Evolutionary conservation across 2,888 invertebrate species (phyloP).

Genomic region (Pycnomerus fuliginosus): DNA sequence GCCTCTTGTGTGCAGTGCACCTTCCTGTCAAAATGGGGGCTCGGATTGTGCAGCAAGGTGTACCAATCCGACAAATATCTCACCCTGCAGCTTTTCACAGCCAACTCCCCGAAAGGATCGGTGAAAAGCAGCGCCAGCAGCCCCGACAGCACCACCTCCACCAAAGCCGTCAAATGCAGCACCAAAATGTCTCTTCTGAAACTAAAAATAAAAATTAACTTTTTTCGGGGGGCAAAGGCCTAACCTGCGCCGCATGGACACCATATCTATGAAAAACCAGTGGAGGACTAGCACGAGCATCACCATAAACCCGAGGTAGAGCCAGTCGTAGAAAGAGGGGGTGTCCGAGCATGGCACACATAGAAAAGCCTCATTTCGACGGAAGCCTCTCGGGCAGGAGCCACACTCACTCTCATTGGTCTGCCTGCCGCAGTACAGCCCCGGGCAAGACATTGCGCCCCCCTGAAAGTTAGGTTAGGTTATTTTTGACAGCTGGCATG

Average conservation of each 20-base stretch:
- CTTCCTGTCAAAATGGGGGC: constrained; percentile 84
- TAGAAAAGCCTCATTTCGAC: constrained; percentile 74
- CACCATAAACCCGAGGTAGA: constrained; percentile 93
- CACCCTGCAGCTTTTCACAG: constrained; percentile 76
- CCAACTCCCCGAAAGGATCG: constrained; percentile 77
- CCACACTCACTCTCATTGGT: constrained; percentile 78
- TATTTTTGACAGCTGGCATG: constrained; percentile 2
- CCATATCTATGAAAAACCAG: constrained; percentile 89
- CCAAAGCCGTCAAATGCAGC: constrained; percentile 77
- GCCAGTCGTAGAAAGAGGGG: constrained; percentile 86
- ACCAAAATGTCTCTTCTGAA: constrained; percentile 74
- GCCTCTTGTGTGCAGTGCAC: constrained; percentile 97
- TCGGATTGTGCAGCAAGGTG: constrained; percentile 91
- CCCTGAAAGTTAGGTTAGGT: constrained; percentile 9
- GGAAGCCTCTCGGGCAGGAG: constrained; percentile 80
- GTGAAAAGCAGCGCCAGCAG: constrained; percentile 75
- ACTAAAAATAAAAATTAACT: constrained; percentile 42
- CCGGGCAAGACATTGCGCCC: constrained; percentile 68
- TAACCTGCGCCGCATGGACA: constrained; percentile 71
- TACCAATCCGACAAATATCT: constrained; percentile 93
- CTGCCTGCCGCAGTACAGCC: constrained; percentile 79
- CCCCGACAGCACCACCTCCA: constrained; percentile 78
- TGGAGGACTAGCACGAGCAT: constrained; percentile 84
- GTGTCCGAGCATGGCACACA: constrained; percentile 74
- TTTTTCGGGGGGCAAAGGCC: background rate